Evolutionary conservation across 2,888 invertebrate genomes (phyloP).

Genomic region (Erannis defoliaria): DNA sequence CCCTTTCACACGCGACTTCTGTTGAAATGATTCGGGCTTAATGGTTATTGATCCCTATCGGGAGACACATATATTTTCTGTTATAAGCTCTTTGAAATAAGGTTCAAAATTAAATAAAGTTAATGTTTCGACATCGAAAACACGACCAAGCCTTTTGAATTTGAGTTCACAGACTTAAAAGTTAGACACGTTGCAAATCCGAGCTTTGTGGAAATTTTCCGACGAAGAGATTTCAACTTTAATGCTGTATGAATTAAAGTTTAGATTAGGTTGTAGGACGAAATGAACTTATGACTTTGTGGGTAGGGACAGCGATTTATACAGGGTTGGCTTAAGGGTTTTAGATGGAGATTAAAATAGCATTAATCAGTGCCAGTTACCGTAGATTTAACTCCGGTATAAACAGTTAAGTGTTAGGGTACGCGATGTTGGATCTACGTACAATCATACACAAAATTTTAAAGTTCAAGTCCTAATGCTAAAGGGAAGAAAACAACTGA

Average conservation of each 20-base stretch:
- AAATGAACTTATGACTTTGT: conserved; percentile 75
- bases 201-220: conserved; percentile 51
- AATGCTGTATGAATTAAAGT: conserved; percentile 54
- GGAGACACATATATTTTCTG: conserved; percentile 53
- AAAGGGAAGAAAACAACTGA: too few relatives aligned
- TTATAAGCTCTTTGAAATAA: conserved; percentile 51
- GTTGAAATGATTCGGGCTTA: conserved; percentile 77
- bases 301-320: conserved; percentile 84
- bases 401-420: conserved; percentile 86
- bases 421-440: conserved; percentile 73
- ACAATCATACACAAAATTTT: conserved; percentile 55
- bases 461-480: too few relatives aligned
- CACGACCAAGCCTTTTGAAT: conserved; percentile 72
- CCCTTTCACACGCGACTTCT: conserved; percentile 72
- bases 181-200: conserved; percentile 68
- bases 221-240: conserved; percentile 52
- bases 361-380: conserved; percentile 89
- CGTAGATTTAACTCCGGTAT: conserved; percentile 83
- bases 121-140: conserved; percentile 60
- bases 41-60: conserved; percentile 79
- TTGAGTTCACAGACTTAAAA: conserved; percentile 80
- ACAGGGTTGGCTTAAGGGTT: conserved; percentile 87
- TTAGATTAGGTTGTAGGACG: conserved; percentile 57
- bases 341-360: conserved; percentile 89
- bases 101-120: conserved; percentile 44